Conservation (phyloP, 2,888 invertebrate species). For the Campopleginae sp. region DNA sequence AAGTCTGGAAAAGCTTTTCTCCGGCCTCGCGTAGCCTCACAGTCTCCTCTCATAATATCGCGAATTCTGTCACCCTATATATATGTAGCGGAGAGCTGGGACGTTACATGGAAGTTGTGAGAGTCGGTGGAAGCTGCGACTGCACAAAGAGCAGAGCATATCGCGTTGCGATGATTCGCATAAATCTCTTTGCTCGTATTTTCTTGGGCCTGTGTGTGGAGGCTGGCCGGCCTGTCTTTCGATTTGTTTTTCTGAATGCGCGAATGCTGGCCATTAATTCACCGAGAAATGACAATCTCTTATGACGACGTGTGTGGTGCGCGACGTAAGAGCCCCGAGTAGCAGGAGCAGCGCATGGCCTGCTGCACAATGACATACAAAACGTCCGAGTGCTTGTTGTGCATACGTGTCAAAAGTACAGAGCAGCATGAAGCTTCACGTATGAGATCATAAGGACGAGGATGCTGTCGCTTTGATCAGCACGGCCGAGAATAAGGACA, state of each 20-base stretch:
- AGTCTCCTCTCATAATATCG: neutral
- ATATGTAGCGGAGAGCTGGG: neutral
- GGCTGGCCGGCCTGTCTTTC: slow-evolving; percentile 6
- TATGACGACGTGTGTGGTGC: slow-evolving; percentile 52
- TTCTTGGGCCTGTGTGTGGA: slow-evolving; percentile 63
- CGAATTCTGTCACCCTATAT: neutral
- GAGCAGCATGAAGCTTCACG: slow-evolving; percentile 23
- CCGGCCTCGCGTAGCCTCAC: neutral
- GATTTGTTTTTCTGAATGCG: slow-evolving; percentile 34
- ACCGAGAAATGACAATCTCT: slow-evolving; percentile 59
- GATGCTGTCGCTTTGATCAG: neutral
- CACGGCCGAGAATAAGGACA: slow-evolving; percentile 40
- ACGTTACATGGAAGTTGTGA: slow-evolving; percentile 11
- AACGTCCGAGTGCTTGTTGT: neutral
- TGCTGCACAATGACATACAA: neutral
- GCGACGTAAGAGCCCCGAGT: slow-evolving; percentile 4
- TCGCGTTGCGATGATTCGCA: slow-evolving; percentile 61
- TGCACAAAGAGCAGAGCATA: slow-evolving; percentile 28
- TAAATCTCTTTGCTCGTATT: slow-evolving; percentile 65
- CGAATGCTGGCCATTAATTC: slow-evolving; percentile 61
- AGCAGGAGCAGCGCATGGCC: neutral
- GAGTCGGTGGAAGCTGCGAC: slow-evolving; percentile 2
- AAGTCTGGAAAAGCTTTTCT: neutral
- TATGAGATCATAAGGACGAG: slow-evolving; percentile 40
- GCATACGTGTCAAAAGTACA: slow-evolving; percentile 20